Evolutionary conservation across 53 echinoderm and acorn worm species (phyloP), one percentile per base, ranked within the genome.

Genomic region (Echinometra lucunter): DNA sequence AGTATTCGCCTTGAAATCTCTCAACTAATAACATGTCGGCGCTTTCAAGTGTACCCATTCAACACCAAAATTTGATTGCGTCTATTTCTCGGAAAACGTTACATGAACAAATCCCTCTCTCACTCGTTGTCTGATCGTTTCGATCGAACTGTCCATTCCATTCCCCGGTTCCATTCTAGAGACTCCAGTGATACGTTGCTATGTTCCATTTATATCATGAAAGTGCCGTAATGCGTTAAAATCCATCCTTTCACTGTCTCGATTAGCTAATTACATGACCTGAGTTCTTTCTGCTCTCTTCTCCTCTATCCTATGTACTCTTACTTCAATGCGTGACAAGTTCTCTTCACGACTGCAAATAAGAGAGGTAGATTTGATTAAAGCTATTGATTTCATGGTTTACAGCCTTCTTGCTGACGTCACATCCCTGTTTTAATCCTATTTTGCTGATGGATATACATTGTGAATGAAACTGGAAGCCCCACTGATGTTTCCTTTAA

Each of bases 241-340:
- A 89, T 58, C 89, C 58, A 58, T 89, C 40, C 89, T 89, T 55
- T 89, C 89, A 89, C 16, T 35, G 56, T 1, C 38, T 89, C 89
- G 60, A 89, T 89, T 89, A 89, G 89, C 89, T 89, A 89, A 89
- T 89, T 89, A 89, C 58, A 89, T 57, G 89, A 58, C 47, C 89
- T 18, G 60, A 23, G 89, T 78, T 78, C 78, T 78, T 40, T 78
- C 49, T 55, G 16, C 49, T 34, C 49, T 88, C 49, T 89, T n/a
- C 38, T 58, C 57, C 38, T 58, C 7, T 17, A 88, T 35, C 18
- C 63, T 38, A 89, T 89, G 60, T 89, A 89, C 89, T 40, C 53
- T 53, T 53, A 53, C 53, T 11, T 60, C 0, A 32, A 49, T 58
- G 58, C 89, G 57, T 89, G 88, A 88, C 89, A 89, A 38, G 60